phyloP scores from a whole-genome alignment of 2,797 vertebrate species.

The Halcyon leucocephala region DNA sequence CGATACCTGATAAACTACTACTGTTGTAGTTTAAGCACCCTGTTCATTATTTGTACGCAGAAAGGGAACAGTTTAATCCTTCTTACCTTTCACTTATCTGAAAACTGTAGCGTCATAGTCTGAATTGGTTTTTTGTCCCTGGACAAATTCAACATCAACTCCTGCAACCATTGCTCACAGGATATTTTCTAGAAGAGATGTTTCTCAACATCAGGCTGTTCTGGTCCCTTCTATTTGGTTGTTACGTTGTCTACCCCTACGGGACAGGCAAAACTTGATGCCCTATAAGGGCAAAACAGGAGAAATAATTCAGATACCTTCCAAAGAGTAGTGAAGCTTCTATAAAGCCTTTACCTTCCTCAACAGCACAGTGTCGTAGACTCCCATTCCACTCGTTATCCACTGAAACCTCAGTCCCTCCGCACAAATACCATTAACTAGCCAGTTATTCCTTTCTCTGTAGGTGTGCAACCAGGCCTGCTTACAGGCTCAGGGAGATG shows the following conservation, averaged over 20 bases:
- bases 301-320: not conserved
- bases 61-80: not conserved
- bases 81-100: not conserved
- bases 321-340: not conserved
- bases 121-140: not conserved
- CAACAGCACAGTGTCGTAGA: rapidly evolving
- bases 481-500: not conserved
- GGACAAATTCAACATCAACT: not conserved
- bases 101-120: rapidly evolving
- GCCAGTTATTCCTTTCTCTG: not conserved
- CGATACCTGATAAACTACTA: not conserved
- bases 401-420: not conserved
- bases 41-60: not conserved
- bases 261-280: not conserved
- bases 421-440: not conserved
- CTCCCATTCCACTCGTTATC: not conserved
- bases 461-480: not conserved
- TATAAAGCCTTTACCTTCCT: not conserved
- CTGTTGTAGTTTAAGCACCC: not conserved
- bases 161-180: not conserved
- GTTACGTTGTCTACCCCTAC: not conserved
- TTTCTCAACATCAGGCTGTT: not conserved
- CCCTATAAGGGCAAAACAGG: not conserved
- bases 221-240: not conserved
- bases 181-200: rapidly evolving